Evolutionary conservation across 2,888 invertebrate species (phyloP), one percentile per base, ranked within the genome.

Genomic region (Archips crataeganus): DNA sequence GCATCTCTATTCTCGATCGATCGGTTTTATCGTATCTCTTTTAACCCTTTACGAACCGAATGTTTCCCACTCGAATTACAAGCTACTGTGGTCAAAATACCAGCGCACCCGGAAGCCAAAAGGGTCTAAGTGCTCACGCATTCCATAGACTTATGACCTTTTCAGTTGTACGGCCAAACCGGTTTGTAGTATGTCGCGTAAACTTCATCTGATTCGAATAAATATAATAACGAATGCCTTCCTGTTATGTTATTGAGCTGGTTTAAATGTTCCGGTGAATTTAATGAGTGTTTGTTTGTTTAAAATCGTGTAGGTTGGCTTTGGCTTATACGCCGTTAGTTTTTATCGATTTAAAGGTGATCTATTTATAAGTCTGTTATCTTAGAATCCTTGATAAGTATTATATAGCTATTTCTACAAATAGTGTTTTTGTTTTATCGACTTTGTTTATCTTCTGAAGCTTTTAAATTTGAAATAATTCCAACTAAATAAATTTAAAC

Each of bases 181-280:
- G 69, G 74, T 74, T 74, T 13, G 62, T 73, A 49, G 60, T 63
- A 74, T 74, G 74, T 74, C 74, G 74, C 74, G 65, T 74, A 62
- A 49, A 71, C 59, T 57, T 73, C 60, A 71, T 66, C 63, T 60
- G 69, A 69, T 59, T 70, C 74, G 59, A 70, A 74, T 74, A 74
- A 70, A 74, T 51, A 65, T 65, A 74, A 64, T 69, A 69, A 72
- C 36, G 39, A 70, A 74, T 65, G 70, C 65, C 74, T 74, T 74
- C 74, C 74, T 74, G 70, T 70, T 65, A 64, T 49, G 60, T 54
- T 67, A 74, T 64, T 74, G 64, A 51, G 59, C 54, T 70, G 39
- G 68, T 69, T 64, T 47, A 36, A 59, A 49, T 70, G 49, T 74
- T 60, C 63, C 63, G 63, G 42, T 67, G 60, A 65, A 32, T 49